These are phyloP conservation scores for Neogale vison DNA, from an alignment of 2,113 vertebrate species.

Conservation along the genomic window DNA sequence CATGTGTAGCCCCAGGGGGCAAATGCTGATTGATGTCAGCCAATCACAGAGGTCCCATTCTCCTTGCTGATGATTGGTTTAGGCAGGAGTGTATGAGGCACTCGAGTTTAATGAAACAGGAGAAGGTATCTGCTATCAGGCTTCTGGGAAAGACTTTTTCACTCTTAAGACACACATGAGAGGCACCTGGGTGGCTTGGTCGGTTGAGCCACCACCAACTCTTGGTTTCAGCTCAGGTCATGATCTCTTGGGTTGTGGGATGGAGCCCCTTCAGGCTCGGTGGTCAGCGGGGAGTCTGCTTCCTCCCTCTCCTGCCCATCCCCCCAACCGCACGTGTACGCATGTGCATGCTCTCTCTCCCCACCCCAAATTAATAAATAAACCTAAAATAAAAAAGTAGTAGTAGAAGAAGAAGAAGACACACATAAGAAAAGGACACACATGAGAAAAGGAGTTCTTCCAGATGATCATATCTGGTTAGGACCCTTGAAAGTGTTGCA, in stretches of 20 bases:
- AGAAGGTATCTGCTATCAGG: not conserved
- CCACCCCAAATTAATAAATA: not conserved
- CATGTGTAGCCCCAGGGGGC: no score
- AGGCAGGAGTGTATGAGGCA: not conserved
- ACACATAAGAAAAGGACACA: not conserved
- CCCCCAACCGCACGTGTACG: not conserved
- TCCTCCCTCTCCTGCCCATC: not conserved
- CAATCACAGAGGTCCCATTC: not conserved
- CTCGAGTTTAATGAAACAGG: not conserved
- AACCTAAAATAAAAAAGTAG: not conserved
- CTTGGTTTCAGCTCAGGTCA: not conserved
- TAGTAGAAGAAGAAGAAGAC: not conserved
- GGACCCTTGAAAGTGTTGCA: not conserved
- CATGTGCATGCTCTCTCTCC: no score
- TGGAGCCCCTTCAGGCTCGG: not conserved
- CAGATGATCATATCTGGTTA: not conserved
- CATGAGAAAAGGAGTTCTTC: not conserved
- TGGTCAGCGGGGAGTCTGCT: not conserved
- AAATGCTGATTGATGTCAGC: not conserved
- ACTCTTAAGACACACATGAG: not conserved
- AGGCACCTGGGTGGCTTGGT: not conserved
- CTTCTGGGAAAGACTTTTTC: not conserved
- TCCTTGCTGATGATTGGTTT: not conserved
- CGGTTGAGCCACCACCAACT: not conserved
- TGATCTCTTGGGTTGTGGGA: not conserved